Base-by-base conservation (phyloP, 2,797 vertebrate genomes). In the Jordanella pulchra region DNA sequence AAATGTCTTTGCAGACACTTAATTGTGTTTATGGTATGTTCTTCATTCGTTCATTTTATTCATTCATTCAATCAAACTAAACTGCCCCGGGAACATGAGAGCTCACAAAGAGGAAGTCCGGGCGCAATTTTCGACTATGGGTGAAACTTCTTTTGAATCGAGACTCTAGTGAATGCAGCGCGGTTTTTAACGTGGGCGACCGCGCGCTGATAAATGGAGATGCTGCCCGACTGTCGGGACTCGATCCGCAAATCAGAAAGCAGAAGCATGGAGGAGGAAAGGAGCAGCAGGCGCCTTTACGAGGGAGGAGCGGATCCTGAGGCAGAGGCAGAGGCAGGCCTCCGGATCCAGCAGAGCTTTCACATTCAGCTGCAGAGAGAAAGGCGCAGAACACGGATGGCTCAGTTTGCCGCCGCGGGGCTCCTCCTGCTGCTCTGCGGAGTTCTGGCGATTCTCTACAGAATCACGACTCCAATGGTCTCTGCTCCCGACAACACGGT, bases 141-240 rank as follows among this genome's bases (percentile, higher is more conserved):
- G 69, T 32, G 75, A 82, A 85, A 83, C 79, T 73, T n/a, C 13
- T 5, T 28, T 61, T 58, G 21, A 67, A 54, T 45, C 61, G 76
- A 71, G 72, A 79, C 67, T 86, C 54, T 7, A 2, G 11, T 63
- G 21, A 3, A 39, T 11, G 2, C 30, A 48, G 11, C 1, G 18
- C 30, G 28, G 5, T 48, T 63, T 47, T 80, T 7, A 73, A 87
- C 87, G 84, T 87, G 85, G 84, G 87, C 87, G 87, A 87, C 45
- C 0, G 5, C 18, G 0, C 23, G 45, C 17, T 27, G 55, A 85
- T 87, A 89, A 86, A 84, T 80, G 69, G 66, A 65, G 72, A 35
- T 23, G 71, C 4, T 2, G 54, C 2, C 39, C 18, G 45, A 23
- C 13, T 64, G 10, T 13, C 14, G 2, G 28, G 14, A 13, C 17